Base-by-base conservation (phyloP, 2,888 invertebrate species). In the Leptinotarsa rubiginosa region DNA sequence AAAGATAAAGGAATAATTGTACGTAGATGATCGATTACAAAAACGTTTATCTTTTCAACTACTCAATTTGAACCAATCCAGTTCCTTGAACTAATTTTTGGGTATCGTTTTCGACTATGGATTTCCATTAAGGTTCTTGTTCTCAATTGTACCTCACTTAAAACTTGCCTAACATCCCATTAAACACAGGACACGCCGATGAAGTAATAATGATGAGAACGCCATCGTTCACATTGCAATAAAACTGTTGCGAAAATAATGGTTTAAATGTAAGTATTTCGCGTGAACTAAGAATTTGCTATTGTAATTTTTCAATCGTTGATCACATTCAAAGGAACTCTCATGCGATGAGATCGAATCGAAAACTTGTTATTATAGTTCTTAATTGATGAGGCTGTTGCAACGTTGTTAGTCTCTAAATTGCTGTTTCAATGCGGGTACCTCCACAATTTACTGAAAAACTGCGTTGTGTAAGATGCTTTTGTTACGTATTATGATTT, bases 221-320 rank as follows among this genome's bases (percentile, higher is more conserved):
- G 31, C 62, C n/a, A 31, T 62, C 41, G n/a, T 62, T 31, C 5
- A 31, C 25, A 31, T 56, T 1, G 41, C 10, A 62, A 62, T 41
- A n/a, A 62, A 41, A 62, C 31, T n/a, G 41, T 62, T 62, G 62
- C 62, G 62, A 62, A 62, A 62, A 31, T 62, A 16, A 62, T 62
- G 5, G 1, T 41, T 31, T 62, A 31, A 62, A 15, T 62, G 41
- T 31, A 31, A 25, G 13, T 0, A 41, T 1, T 16, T 41, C 15
- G 2, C 7, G 12, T 16, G 15, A 62, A n/a, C 15, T 13, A 22
- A 20, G 31, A 62, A 41, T 41, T 41, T 4, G n/a, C 2, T 31
- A 62, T 62, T 31, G 15, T 41, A n/a, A 62, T 62, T 62, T 62
- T 62, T 31, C 62, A 62, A 25, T 31, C 22, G 31, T n/a, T 31